Evolutionary conservation across 1,140 invertebrate genomes (phyloP), one percentile per base, ranked within the genome.

Genomic region (Brachionus rubens): DNA sequence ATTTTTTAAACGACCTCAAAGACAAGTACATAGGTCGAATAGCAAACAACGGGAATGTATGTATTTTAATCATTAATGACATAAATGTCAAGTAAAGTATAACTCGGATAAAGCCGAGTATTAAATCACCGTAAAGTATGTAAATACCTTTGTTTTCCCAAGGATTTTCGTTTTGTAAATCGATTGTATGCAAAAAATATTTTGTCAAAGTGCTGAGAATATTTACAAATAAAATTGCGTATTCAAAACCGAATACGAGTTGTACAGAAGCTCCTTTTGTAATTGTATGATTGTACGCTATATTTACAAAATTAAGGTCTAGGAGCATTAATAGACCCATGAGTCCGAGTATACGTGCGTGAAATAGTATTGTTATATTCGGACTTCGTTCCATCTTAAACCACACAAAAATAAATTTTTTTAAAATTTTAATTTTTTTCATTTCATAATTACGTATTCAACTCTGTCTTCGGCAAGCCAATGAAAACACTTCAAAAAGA

Each of bases 131-230:
- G 80, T 99, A 98, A 0, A 99, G 86, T 14, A 99, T 85, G 81
- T 94, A 98, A 1, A 98, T 94, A 12, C 96, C 95, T 85, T 99
- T 99, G 83, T 94, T 96, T 82, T 99, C 97, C 97, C 97, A 99
- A 5, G 95, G 96, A 77, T 91, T 94, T 81, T 97, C 94, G 84
- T 92, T 93, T 80, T 93, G 91, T 46, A 96, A 88, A 84, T 98
- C 96, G 68, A 96, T 89, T 0, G 92, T 90, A 84, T 99, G 96
- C 4, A 99, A 86, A 14, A 93, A 85, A 84, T 99, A 99, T 86
- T 99, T 99, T 41, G 98, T 91, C 6, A 90, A 88, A 62, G 96
- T 96, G 83, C 97, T 97, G 9, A 92, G 85, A 16, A 97, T 91
- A 80, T 96, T 91, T 3, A 95, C 97, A 26, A 98, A 85, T 6